Base-by-base conservation (phyloP, 2,113 vertebrate genomes). In the Atlantisia rogersi region DNA sequence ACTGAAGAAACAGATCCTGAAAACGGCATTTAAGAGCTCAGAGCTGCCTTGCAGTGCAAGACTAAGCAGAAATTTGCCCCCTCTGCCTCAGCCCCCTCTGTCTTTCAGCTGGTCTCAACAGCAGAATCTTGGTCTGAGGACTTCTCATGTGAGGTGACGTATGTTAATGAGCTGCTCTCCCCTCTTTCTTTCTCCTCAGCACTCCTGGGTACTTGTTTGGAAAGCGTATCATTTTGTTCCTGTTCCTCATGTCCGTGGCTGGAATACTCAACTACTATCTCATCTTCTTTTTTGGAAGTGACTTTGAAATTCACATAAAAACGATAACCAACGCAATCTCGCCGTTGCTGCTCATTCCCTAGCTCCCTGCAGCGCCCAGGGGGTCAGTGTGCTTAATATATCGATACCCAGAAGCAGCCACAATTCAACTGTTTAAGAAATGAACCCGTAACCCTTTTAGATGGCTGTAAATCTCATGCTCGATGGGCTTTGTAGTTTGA, bases 131-230 rank as follows among this genome's bases (percentile, higher is more conserved):
- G 0, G 39, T 39, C 29, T 48, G 69, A 85, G 64, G 15, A 37
- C 17, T 52, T 81, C 44, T 73, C 1, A 0, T 0, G 1, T 40
- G 64, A 93, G 32, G 28, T 62, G 64, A 74, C 2, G 2, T 11
- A 40, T 3, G 1, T 21, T 92, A 65, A 92, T 2, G 2, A 71
- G 60, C 62, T 82, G 29, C 67, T 87, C 89, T 46, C 37, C 52
- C 40, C 29, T 40, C 15, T 86, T 84, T 91, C 50, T 96, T n/a
- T 93, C 84, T 91, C 97, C 80, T 52, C 91, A 99, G 99, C 97
- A 99, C 98, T 26, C 99, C 99, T 1, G 99, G 99, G 37, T 99
- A 98, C 97, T 96, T 99, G 82, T 99, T 99, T 93, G 99, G 99
- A 83, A 99, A 99, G 52, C 99, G 99, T 15, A 97, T 99, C 86